Base-by-base conservation (phyloP, 1,140 invertebrate genomes). In the Lepidotrigona ventralis region DNA sequence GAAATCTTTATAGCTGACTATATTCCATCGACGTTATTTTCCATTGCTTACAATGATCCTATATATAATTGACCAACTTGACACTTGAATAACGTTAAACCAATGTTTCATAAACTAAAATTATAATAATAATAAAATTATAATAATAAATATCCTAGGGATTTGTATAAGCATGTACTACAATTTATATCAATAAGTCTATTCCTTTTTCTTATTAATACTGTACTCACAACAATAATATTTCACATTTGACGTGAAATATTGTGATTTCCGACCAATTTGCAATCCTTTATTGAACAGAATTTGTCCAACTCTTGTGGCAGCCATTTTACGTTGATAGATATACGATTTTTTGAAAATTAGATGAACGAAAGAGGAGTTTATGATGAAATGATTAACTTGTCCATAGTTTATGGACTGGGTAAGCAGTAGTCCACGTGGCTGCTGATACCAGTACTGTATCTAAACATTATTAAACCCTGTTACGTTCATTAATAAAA, bases 161-260 rank as follows among this genome's bases (percentile, higher is more conserved):
- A n/a, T 60, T 12, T 60, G 23, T 60, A 4, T n/a, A 60, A 60
- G 12, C n/a, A 23, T 12, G 23, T n/a, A 60, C 0, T 60, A n/a
- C 23, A 60, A 19, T 26, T 64, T 19, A 9, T 29, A 64, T 9
- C 63, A 29, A 64, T 23, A 5, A 60, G 12, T 29, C 6, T 26
- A n/a, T 64, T 17, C 63, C n/a, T 64, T 64, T 15, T 5, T 23
- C 11, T 11, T 1, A 60, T 19, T 26, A 19, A 29, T 26, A 53
- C 15, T 3, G n/a, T 81, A 91, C 91, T 92, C 70, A 92, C 91
- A 83, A 21, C 91, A 92, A 75, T 92, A 92, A 70, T 85, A 91
- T 79, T 90, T 92, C 53, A 90, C 80, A 6, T 77, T 76, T 0
- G 85, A 66, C 21, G 76, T 39, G 4, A 90, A 71, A 39, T 88